A percentile compares a stretch with the other conserved stretches of the same genome.
Conservation (phyloP, 2,888 invertebrate species). For the Hyppa rectilinea region DNA sequence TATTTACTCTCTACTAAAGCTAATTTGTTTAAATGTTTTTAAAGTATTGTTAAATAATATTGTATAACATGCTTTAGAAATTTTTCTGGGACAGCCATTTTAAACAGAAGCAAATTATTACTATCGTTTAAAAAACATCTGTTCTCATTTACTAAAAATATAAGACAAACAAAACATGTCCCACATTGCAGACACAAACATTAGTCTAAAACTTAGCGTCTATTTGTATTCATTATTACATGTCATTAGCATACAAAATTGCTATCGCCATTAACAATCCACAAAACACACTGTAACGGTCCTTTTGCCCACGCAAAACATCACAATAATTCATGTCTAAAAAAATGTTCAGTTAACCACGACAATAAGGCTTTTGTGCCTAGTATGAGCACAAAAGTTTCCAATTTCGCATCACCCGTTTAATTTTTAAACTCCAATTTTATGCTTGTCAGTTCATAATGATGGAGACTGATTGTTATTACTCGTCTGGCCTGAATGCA, state of each 20-base stretch:
- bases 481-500: slow-evolving; percentile 54
- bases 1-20: not conserved
- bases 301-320: slow-evolving; percentile 53
- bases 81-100: not conserved
- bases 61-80: not conserved
- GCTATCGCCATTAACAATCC: slow-evolving; percentile 53
- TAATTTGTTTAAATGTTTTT: not conserved
- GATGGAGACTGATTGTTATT: slow-evolving; percentile 61
- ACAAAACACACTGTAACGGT: slow-evolving; percentile 55
- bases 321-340: slow-evolving; percentile 52
- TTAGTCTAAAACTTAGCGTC: slow-evolving; percentile 26
- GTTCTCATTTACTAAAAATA: slow-evolving; percentile 18
- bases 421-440: slow-evolving; percentile 70
- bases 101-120: slow-evolving; percentile 38
- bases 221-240: slow-evolving; percentile 56
- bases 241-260: slow-evolving; percentile 57
- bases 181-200: slow-evolving; percentile 30
- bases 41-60: not conserved
- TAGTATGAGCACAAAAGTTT: slow-evolving; percentile 61
- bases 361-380: slow-evolving; percentile 62
- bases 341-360: slow-evolving; percentile 58
- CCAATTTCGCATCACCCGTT: slow-evolving; percentile 66
- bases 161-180: slow-evolving; percentile 17
- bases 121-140: slow-evolving; percentile 20
- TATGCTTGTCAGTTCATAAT: slow-evolving; percentile 71